Evolutionary conservation across 2,888 invertebrate species (phyloP), one percentile per base, ranked within the genome.

Genomic region (Diaperis boleti): DNA sequence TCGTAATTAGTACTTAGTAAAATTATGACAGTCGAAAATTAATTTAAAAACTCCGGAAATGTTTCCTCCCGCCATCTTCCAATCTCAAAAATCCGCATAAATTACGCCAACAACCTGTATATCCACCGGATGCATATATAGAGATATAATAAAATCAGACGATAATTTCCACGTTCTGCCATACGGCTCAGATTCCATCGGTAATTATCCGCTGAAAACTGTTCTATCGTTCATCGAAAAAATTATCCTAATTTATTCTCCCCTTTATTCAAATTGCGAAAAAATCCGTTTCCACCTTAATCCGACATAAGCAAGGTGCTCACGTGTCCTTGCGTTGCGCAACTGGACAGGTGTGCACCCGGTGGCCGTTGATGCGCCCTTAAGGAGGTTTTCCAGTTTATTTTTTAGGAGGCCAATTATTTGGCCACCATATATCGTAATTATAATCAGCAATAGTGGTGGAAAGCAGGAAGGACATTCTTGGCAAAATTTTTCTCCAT

Each of bases 241-340:
- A 33, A 33, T 33, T 33, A 33, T 10, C 13, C 33, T 11, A 33
- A 33, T 33, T 33, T 33, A 33, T 33, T 33, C 33, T n/a, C 33
- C 33, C 33, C 33, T 33, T 26, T 26, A 26, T 26, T 33, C 33
- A 13, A 33, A 33, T 11, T 1, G 22, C 22, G 2, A 33, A 26
- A 33, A 33, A 33, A 33, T 10, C 31, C 31, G 6, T n/a, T n/a
- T n/a, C n/a, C n/a, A n/a, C 7, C 22, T 22, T 4, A 31, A 31
- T 31, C 31, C 7, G 31, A 31, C 31, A 31, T 10, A 10, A 31
- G 33, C 33, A 33, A 33, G 33, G 33, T 33, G 33, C 18, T 41
- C 41, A 41, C 41, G 41, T 41, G 41, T 18, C n/a, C 41, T 33
- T 10, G 33, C 20, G 42, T 26, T 45, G 15, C 45, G 45, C 45